These are phyloP conservation scores for Platysteira castanea DNA, from an alignment of 2,113 vertebrate genomes.

Conservation along the genomic window DNA sequence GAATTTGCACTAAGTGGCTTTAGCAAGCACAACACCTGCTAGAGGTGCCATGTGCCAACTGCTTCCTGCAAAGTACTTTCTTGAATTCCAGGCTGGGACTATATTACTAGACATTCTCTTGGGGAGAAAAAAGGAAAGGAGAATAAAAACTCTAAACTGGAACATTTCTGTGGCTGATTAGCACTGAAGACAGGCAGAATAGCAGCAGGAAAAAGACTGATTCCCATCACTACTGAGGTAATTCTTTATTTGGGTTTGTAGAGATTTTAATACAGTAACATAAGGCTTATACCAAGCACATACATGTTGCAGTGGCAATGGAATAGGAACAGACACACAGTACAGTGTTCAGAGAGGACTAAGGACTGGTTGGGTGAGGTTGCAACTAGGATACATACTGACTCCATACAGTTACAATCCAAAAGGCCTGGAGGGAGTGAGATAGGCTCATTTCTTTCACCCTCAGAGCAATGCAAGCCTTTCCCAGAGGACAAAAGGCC, in stretches of 20 bases:
- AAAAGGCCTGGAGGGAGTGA: background rate
- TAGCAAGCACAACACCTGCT: background rate
- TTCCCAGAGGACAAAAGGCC: constrained; percentile 22
- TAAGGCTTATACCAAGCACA: background rate
- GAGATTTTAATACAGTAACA: background rate
- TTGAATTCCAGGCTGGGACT: background rate
- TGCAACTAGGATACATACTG: background rate
- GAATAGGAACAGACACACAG: background rate
- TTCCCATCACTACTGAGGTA: background rate
- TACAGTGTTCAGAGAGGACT: background rate
- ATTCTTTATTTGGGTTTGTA: background rate
- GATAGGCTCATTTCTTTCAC: constrained; percentile 33
- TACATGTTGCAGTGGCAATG: background rate
- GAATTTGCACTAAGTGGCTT: background rate
- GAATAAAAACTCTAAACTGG: background rate
- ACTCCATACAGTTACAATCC: background rate
- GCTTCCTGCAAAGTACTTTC: background rate
- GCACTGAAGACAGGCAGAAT: background rate
- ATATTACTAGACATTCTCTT: background rate
- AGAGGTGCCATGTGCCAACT: background rate
- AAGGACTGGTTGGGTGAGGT: background rate
- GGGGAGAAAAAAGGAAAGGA: background rate
- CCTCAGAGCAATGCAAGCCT: constrained; percentile 16
- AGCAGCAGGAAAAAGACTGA: background rate
- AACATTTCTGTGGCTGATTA: background rate